Conservation (phyloP, 2,797 vertebrate species). For the Champsocephalus esox region DNA sequence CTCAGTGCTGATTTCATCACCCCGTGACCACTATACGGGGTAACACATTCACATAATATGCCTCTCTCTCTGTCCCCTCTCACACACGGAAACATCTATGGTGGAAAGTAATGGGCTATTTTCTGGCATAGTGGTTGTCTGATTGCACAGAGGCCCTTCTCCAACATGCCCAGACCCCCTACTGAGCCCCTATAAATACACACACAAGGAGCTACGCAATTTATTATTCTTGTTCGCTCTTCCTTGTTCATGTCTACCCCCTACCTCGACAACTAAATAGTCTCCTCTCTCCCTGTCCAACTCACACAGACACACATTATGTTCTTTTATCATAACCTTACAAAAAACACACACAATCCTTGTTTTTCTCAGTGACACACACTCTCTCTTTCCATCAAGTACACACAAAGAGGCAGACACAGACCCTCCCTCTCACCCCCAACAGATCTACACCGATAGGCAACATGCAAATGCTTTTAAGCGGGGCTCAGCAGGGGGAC, state of each 20-base stretch:
- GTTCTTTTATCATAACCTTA: constrained; percentile 23
- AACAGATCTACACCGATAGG: constrained; percentile 29
- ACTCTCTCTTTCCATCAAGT: constrained; percentile 17
- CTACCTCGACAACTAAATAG: constrained; percentile 25
- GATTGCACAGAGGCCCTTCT: constrained; percentile 51
- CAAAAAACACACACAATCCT: neutral
- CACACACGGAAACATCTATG: constrained; percentile 3
- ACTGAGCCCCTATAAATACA: constrained; percentile 16
- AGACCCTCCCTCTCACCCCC: constrained; percentile 18
- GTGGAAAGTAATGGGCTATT: constrained; percentile 52
- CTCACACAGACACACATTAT: constrained; percentile 17
- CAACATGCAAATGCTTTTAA: constrained; percentile 81
- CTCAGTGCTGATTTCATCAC: neutral
- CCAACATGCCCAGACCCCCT: constrained; percentile 47
- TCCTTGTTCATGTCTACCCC: constrained; percentile 39
- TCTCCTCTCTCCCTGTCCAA: constrained; percentile 11
- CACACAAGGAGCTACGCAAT: neutral
- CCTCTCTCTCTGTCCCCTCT: neutral
- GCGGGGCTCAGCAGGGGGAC: constrained; percentile 36
- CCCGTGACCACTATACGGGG: neutral
- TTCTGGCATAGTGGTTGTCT: constrained; percentile 39
- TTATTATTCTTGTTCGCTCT: constrained; percentile 26
- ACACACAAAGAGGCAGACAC: constrained; percentile 22
- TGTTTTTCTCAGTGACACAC: constrained; percentile 17
- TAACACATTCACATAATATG: constrained; percentile 12